Percentiles rank a stretch among this genome's conserved stretches.
Evolutionary conservation across 2,888 invertebrate genomes (phyloP).

Genomic region (Chymomyza fuscimana): DNA sequence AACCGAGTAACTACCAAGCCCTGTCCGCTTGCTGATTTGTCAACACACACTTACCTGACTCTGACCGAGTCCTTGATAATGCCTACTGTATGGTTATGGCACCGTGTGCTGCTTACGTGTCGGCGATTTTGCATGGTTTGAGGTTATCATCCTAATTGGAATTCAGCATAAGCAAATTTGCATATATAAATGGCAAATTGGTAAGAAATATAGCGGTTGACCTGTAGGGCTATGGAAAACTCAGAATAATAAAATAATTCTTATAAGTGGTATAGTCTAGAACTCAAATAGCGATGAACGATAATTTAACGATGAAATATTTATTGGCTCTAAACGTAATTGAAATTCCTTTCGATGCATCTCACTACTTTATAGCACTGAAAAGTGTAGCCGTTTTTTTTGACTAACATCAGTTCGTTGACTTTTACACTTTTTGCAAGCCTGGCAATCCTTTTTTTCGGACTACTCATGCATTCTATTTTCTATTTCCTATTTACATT

Average conservation of each 20-base stretch:
- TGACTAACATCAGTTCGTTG: slow-evolving; percentile 36
- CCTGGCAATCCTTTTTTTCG: slow-evolving; percentile 33
- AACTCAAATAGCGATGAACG: no score
- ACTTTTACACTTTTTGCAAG: slow-evolving; percentile 30
- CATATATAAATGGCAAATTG: neutral
- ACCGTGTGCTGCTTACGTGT: slow-evolving; percentile 4
- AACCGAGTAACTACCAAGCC: neutral
- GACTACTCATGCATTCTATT: slow-evolving; percentile 52
- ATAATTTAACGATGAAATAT: no score
- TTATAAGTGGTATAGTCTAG: no score
- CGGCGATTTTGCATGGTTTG: neutral
- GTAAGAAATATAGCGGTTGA: no score
- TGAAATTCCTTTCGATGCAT: no score
- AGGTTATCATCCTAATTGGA: neutral
- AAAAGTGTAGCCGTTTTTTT: neutral
- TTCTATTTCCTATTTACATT: slow-evolving; percentile 60
- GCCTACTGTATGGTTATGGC: neutral
- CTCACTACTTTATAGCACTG: no score
- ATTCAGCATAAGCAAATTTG: neutral
- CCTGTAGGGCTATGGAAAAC: no score
- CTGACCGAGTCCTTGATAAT: neutral
- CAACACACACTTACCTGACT: neutral
- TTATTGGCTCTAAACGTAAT: no score
- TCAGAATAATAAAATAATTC: no score
- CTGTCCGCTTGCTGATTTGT: neutral